Evolutionary conservation across 2,113 vertebrate genomes (phyloP), one percentile per base, ranked within the genome.

Genomic region (Callochromis pleurospilus): DNA sequence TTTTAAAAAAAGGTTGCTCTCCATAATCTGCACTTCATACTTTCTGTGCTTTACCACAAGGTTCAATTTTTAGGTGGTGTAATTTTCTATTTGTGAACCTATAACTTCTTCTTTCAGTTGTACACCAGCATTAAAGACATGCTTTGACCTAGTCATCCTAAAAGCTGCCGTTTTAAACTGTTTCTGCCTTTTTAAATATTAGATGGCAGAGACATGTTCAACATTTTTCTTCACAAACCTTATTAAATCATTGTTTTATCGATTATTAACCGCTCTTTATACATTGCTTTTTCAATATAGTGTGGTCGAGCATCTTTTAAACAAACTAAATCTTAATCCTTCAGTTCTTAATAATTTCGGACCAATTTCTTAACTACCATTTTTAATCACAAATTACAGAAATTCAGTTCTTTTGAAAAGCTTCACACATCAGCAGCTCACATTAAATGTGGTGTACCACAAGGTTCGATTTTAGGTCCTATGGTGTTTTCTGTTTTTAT

Each of bases 91-190:
- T 65, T 65, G 33, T 65, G 60, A 65, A 38, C 10, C 60, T 65
- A 36, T 31, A 38, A 65, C 31, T 0, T 0, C 17, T 65, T 65
- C 60, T 65, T 65, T 38, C 60, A 21, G 31, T 65, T 2, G 1
- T 38, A 38, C 33, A 38, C 9, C 17, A 38, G 31, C 31, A n/a
- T 65, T 65, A 65, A 65, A 65, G 60, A 65, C 33, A 12, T 38
- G 1, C 2, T 38, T 65, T 65, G 31, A 65, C 60, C 60, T 38
- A 7, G 60, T n/a, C 10, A 36, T 12, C 17, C 31, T 36, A 65
- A 65, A 65, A 36, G 3, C 58, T 0, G 0, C 31, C 1, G 6
- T 62, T 62, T 60, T 6, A 60, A 60, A 0, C 26, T 2, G 0
- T 60, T 60, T 60, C 56, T 17, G 14, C 8, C 29, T 60, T 60